Evolutionary conservation across 2,888 invertebrate species (phyloP), one percentile per base, ranked within the genome.

Genomic region (Morpho helenor): DNA sequence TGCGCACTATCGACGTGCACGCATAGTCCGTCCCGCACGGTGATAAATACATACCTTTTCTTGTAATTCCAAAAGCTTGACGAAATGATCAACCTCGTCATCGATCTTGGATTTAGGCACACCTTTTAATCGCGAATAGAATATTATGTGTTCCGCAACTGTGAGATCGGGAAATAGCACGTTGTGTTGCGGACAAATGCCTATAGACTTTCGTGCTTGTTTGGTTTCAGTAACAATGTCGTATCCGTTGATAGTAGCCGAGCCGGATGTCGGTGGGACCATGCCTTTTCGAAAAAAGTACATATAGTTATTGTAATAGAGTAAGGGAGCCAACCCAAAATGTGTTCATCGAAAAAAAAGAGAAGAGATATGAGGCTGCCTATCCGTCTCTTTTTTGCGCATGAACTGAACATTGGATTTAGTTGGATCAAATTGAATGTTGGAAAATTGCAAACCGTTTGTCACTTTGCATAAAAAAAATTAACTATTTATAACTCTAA

Each of bases 181-280:
- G 84, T 97, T 96, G 79, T 96, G 96, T 74, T 97, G 97, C 0
- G 97, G 97, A 83, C 96, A 96, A 39, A 96, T 91, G 1, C 96
- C 96, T 44, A 96, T 84, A 43, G 95, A 95, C 65, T 91, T 91
- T n/a, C 96, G 92, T 0, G 96, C 95, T 8, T 87, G 89, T 16
- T 90, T 86, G 56, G 96, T 94, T 68, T 96, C 93, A 0, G 88
- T 92, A 39, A 93, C 89, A 64, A 96, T 94, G 75, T 95, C 94
- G 75, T 92, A 93, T 5, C 95, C 96, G 77, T 93, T 94, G 57
- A 96, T 92, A 3, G 91, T 84, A 0, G 96, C 96, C 8, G 94
- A 93, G 0, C 96, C 96, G 8, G 93, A 92, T 0, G 94, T 92
- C 0, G 95, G 95, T 1, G 93, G 93, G 46, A 94, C 91, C 91